Evolutionary conservation across 2,113 vertebrate genomes (phyloP).

Genomic region (Turdus rufiventris): DNA sequence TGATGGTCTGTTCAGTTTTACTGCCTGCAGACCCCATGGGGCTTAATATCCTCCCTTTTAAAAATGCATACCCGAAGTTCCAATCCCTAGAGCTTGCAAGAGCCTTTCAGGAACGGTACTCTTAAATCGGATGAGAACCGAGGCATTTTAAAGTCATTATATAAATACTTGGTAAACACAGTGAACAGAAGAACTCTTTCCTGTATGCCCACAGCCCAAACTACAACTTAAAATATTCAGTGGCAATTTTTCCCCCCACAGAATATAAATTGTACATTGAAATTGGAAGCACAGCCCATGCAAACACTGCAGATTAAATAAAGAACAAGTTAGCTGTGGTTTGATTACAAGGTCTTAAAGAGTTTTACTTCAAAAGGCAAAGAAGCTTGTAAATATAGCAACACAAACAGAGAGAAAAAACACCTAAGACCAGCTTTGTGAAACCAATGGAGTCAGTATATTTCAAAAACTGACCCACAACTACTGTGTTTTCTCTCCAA

Average conservation of each 20-base stretch:
- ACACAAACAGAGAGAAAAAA: not conserved
- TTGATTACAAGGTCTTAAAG: not conserved
- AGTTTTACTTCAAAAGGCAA: not conserved
- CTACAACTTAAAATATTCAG: not conserved
- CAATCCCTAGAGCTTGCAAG: not conserved
- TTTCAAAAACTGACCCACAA: not conserved
- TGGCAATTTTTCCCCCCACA: fast-evolving
- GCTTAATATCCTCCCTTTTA: not conserved
- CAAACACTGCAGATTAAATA: not conserved
- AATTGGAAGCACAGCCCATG: not conserved
- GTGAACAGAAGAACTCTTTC: not conserved
- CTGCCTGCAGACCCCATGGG: not conserved
- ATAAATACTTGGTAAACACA: not conserved
- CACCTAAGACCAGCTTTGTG: not conserved
- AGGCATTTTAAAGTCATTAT: not conserved
- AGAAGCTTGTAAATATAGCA: not conserved
- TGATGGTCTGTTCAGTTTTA: not conserved
- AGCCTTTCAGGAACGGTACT: not conserved
- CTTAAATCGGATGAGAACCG: not conserved
- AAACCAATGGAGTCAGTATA: not conserved
- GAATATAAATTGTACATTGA: not conserved
- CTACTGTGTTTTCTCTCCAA: not conserved
- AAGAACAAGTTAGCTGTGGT: not conserved
- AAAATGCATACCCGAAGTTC: not conserved
- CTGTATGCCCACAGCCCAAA: not conserved